Percentiles rank a stretch among this genome's conserved stretches.
Evolutionary conservation across 2,888 invertebrate species (phyloP).

Genomic region (Catocala nupta): DNA sequence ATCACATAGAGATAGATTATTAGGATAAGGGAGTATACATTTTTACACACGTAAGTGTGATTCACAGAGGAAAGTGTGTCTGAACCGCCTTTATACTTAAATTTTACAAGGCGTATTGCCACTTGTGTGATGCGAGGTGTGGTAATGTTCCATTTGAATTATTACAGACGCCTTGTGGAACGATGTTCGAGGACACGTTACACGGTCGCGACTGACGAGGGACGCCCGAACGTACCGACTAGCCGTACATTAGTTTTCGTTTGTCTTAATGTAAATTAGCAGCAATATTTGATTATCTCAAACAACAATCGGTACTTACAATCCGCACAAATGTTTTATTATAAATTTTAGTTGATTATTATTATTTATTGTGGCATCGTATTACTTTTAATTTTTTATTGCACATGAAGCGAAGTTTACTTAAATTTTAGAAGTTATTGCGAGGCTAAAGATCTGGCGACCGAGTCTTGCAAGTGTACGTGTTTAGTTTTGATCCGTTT

Average conservation of each 20-base stretch:
- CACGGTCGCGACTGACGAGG: not conserved
- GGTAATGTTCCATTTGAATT: not conserved
- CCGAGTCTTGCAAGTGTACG: conserved; percentile 47
- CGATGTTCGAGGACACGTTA: not conserved
- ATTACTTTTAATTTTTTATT: conserved; percentile 61
- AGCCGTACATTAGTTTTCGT: conserved; percentile 24
- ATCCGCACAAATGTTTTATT: conserved; percentile 77
- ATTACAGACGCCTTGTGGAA: no score
- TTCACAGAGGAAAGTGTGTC: conserved; percentile 10
- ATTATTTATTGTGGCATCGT: conserved; percentile 75
- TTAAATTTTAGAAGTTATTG: conserved; percentile 67
- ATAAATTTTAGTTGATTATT: conserved; percentile 64
- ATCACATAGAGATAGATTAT: conserved; percentile 40
- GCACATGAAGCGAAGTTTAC: conserved; percentile 77
- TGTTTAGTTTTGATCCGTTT: conserved; percentile 29
- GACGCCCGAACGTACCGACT: conserved; percentile 30
- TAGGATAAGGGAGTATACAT: conserved; percentile 37
- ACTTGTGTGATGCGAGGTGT: conserved; percentile 8
- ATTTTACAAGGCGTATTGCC: conserved; percentile 25
- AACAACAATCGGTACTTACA: conserved; percentile 75
- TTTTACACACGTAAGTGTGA: conserved; percentile 5
- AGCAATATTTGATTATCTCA: conserved; percentile 34
- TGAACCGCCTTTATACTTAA: conserved; percentile 26
- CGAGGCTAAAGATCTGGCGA: conserved; percentile 58
- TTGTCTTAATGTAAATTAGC: conserved; percentile 35